Percentiles rank a stretch among this genome's conserved stretches.
phyloP scores from a whole-genome alignment of 1,140 invertebrate species.

The Scaptodrosophila lebanonensis region DNA sequence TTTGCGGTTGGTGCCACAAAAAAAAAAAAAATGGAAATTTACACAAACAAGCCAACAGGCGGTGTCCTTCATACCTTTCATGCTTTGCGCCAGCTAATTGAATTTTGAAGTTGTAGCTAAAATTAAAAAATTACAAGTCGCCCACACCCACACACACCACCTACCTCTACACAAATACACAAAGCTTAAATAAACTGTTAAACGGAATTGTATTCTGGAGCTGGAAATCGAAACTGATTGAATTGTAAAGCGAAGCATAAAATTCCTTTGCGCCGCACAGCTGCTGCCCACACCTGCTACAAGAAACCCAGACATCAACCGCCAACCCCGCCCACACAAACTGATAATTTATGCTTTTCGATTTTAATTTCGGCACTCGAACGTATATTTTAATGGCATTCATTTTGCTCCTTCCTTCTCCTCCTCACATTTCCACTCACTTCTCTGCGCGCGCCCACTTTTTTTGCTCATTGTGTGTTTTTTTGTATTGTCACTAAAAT shows the following conservation, averaged over 20 bases:
- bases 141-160: slow-evolving; percentile 4
- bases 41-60: too few species aligned
- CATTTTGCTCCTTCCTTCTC: slow-evolving; percentile 7
- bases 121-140: slow-evolving; percentile 68
- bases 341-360: slow-evolving; percentile 63
- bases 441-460: too few species aligned
- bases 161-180: neutral
- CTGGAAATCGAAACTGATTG: slow-evolving; percentile 74
- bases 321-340: neutral
- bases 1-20: too few species aligned
- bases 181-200: slow-evolving; percentile 55
- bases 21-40: too few species aligned
- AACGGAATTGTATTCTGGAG: slow-evolving; percentile 71
- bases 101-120: slow-evolving; percentile 66
- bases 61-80: too few species aligned
- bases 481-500: slow-evolving; percentile 48
- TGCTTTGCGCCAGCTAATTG: slow-evolving; percentile 53
- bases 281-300: slow-evolving; percentile 24
- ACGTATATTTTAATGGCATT: slow-evolving; percentile 50
- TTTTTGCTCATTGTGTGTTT: slow-evolving; percentile 25
- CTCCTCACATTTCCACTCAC: slow-evolving; percentile 36
- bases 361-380: slow-evolving; percentile 66
- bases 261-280: slow-evolving; percentile 43
- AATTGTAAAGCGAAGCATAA: slow-evolving; percentile 71
- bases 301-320: neutral